Conservation (phyloP, 2,888 invertebrate genomes). For the Clostera curtula region DNA sequence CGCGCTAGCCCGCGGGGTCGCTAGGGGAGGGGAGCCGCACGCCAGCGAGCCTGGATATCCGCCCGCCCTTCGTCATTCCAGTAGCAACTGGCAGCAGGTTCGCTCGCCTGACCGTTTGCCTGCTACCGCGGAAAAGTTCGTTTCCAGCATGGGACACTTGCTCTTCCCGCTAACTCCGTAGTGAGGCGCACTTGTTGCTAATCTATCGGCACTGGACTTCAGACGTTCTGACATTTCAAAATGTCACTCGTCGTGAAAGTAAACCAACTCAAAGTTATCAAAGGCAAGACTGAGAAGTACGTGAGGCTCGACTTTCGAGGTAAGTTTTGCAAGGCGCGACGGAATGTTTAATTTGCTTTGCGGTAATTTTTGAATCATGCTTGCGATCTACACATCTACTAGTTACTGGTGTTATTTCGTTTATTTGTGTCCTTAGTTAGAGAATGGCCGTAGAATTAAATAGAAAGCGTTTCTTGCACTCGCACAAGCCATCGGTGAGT, state of each 20-base stretch:
- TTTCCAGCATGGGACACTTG: constrained; percentile 1
- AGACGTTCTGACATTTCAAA: constrained; percentile 14
- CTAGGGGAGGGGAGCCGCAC: constrained; percentile 46
- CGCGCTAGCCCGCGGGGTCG: constrained; percentile 23
- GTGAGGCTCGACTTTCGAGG: constrained; percentile 85
- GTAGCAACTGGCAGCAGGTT: constrained; percentile 17
- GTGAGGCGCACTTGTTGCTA: too few relatives aligned
- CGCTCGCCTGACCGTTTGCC: constrained; percentile 4
- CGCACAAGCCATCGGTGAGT: too few relatives aligned
- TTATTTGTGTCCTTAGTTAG: not conserved
- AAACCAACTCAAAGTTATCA: constrained; percentile 80
- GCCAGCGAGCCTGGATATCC: constrained; percentile 20
- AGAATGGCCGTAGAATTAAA: too few relatives aligned
- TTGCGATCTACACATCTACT: not conserved
- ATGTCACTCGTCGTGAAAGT: constrained; percentile 83
- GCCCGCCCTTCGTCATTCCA: constrained; percentile 37
- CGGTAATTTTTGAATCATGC: not conserved
- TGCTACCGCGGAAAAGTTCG: constrained; percentile 24
- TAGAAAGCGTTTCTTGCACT: too few relatives aligned
- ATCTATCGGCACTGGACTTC: too few relatives aligned
- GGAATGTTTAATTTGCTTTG: not conserved
- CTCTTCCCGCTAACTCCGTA: constrained; percentile 9
- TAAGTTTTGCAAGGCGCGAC: constrained; percentile 50
- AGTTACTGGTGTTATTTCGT: not conserved
- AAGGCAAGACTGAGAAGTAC: constrained; percentile 79